Conservation (phyloP, 2,113 vertebrate genomes). For the Gopherus flavomarginatus region DNA sequence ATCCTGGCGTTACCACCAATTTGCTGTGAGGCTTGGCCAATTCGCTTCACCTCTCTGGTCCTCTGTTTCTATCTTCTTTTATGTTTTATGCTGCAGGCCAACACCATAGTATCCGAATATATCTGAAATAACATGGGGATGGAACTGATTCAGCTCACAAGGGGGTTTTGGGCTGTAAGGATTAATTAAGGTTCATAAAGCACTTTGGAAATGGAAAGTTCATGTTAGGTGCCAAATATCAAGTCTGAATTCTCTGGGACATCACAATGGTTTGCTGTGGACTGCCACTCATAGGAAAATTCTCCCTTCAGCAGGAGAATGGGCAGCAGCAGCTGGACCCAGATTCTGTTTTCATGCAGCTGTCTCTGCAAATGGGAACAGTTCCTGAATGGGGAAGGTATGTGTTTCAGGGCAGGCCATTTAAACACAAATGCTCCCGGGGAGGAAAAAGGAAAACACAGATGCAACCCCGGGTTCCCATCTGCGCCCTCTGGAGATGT, state of each 20-base stretch:
- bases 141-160: accelerated
- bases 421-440: background rate
- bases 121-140: accelerated
- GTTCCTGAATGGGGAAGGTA: background rate
- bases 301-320: background rate
- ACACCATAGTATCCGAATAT: background rate
- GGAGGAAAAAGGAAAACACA: background rate
- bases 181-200: background rate
- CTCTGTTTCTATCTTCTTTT: background rate
- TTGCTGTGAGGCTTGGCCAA: accelerated
- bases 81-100: accelerated
- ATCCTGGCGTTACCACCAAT: background rate
- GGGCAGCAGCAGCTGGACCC: background rate
- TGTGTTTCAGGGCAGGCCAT: background rate
- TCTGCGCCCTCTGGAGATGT: accelerated
- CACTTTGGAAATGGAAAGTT: background rate
- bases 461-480: background rate
- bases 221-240: background rate
- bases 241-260: no score
- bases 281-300: background rate
- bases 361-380: background rate
- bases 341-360: background rate
- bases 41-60: accelerated
- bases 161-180: background rate
- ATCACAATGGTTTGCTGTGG: background rate